Conservation (phyloP, 2,888 invertebrate species). For the Volucella zonaria region DNA sequence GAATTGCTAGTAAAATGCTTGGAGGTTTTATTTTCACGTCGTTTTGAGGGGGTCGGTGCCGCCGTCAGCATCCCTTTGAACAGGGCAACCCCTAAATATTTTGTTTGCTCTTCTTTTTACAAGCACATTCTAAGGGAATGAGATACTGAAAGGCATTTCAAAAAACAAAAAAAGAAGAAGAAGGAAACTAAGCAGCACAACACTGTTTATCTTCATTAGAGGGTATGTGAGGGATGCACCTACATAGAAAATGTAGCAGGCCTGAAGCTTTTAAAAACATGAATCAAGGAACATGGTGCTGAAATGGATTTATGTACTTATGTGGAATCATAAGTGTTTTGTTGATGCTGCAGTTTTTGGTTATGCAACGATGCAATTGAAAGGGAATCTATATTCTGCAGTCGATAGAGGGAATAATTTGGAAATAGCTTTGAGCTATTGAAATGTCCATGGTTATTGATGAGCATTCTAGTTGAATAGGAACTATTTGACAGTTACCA, state of each 20-base stretch:
- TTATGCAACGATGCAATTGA: slow-evolving; percentile 18
- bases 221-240: neutral
- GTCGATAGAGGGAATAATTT: too few species aligned
- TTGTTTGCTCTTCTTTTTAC: slow-evolving; percentile 25
- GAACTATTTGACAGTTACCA: too few species aligned
- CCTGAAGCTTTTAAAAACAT: slow-evolving; percentile 14
- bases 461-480: too few species aligned
- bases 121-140: slow-evolving; percentile 18
- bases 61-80: slow-evolving; percentile 10
- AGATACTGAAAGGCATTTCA: neutral
- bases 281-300: slow-evolving; percentile 52
- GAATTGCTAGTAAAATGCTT: slow-evolving; percentile 60
- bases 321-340: slow-evolving; percentile 62
- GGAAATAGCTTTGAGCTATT: too few species aligned
- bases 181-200: slow-evolving; percentile 7
- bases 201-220: slow-evolving; percentile 61
- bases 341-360: slow-evolving; percentile 26
- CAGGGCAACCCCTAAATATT: neutral
- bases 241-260: slow-evolving; percentile 15
- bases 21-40: slow-evolving; percentile 29
- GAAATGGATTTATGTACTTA: slow-evolving; percentile 58
- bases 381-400: slow-evolving; percentile 9
- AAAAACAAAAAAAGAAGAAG: slow-evolving; percentile 23
- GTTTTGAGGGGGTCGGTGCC: slow-evolving; percentile 3
- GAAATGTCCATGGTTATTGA: too few species aligned